Percentiles rank a stretch among this genome's conserved stretches.
These are phyloP conservation scores for Porites lutea DNA, from an alignment of 64 coral and sea anemone genomes.

Conservation along the genomic window DNA sequence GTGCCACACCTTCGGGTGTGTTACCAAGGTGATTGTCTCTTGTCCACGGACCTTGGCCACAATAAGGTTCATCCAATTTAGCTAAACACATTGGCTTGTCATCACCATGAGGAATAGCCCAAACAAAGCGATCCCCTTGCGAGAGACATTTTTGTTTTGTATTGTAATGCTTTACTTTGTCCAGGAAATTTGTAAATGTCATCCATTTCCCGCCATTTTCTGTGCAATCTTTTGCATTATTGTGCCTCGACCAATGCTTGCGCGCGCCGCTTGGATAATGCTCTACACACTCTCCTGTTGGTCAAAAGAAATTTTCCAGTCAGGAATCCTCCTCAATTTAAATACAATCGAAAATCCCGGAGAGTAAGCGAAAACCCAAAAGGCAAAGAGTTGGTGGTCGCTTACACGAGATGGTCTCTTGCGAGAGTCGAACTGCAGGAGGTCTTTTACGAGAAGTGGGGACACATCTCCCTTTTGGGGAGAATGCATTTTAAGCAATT, in stretches of 20 bases:
- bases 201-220: conserved; percentile 89
- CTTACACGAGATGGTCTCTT: no score
- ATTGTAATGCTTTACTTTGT: conserved; percentile 41
- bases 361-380: no score
- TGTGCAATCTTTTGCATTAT: conserved; percentile 77
- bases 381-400: no score
- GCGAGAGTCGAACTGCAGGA: no score
- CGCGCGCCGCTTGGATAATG: conserved; percentile 63
- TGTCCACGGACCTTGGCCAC: conserved; percentile 81
- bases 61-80: conserved; percentile 71
- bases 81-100: conserved; percentile 86
- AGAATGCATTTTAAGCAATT: no score
- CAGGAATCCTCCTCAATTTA: no score
- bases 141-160: conserved; percentile 44
- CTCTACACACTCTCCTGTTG: conserved; percentile 89
- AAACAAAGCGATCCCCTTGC: conserved; percentile 54
- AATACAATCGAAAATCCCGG: no score
- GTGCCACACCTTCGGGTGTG: conserved; percentile 83
- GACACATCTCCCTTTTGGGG: no score
- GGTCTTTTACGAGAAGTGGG: no score
- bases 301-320: no score
- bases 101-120: conserved; percentile 71
- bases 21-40: conserved; percentile 99
- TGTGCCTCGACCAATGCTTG: conserved; percentile 90
- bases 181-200: conserved; percentile 88